Evolutionary conservation across 2,888 invertebrate species (phyloP), one percentile per base, ranked within the genome.

Genomic region (Stegana nigrithorax): DNA sequence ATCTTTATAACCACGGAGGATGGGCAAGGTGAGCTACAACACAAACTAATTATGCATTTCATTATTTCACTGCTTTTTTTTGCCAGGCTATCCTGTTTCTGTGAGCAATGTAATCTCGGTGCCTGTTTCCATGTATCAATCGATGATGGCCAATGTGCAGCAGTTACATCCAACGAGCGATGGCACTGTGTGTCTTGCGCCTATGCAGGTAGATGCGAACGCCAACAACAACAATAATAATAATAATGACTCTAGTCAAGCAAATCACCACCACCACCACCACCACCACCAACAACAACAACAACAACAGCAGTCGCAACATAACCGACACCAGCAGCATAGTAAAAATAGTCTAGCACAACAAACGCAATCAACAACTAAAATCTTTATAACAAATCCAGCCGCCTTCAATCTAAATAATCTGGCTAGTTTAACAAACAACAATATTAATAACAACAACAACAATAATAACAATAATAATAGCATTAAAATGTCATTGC

Each of bases 41-140:
- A 4, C 5, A 42, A 42, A 2, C 5, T 3, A 14, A n/a, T 42
- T 4, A 19, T 19, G 12, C 50, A 12, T 42, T 53, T 44, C 44
- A n/a, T n/a, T n/a, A n/a, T n/a, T n/a, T n/a, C n/a, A n/a, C n/a
- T n/a, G n/a, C n/a, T n/a, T n/a, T n/a, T n/a, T n/a, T n/a, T n/a
- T n/a, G n/a, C n/a, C 59, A 86, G 86, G 86, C 69, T 85, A 84
- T 87, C 93, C 93, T 57, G 92, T 94, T 75, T 92, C 93, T 73
- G 95, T 95, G 78, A 93, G 95, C 79, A 96, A 96, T 66, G 96
- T 97, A 87, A 96, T 97, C 84, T 96, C 97, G 60, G 94, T 97
- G 77, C 97, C 97, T 61, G 95, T 97, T 67, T 94, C 95, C 67
- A 95, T 97, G 93, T 97, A 97, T 88, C 97, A 97, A 87, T 94